These are phyloP conservation scores for Tenthredo amoena DNA, from an alignment of 2,888 invertebrate species.

Conservation along the genomic window DNA sequence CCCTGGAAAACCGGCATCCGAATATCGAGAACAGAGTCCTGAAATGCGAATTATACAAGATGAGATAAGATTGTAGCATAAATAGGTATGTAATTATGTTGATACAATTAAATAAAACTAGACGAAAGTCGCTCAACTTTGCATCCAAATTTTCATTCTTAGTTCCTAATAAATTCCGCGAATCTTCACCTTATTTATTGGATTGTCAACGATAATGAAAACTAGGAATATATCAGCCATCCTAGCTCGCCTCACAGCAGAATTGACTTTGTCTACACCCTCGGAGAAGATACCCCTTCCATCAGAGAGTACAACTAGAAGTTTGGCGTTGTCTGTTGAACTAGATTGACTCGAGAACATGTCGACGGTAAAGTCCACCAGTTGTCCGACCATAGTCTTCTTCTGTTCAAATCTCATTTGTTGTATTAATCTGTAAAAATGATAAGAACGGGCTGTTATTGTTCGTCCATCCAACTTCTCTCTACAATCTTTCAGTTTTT, in stretches of 20 bases:
- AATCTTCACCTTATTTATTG: slow-evolving; percentile 87
- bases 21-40: slow-evolving; percentile 96
- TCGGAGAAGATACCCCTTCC: slow-evolving; percentile 95
- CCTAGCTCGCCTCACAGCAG: slow-evolving; percentile 90
- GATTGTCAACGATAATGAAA: slow-evolving; percentile 97
- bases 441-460: slow-evolving; percentile 23
- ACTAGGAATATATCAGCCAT: slow-evolving; percentile 94
- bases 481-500: not conserved
- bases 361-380: slow-evolving; percentile 89
- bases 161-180: not conserved
- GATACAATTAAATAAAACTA: slow-evolving; percentile 35
- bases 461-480: not conserved
- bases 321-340: slow-evolving; percentile 86
- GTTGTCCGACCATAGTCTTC: slow-evolving; percentile 91
- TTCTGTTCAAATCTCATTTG: slow-evolving; percentile 93
- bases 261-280: slow-evolving; percentile 88
- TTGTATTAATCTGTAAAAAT: slow-evolving; percentile 83
- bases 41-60: slow-evolving; percentile 70
- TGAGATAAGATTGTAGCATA: not conserved
- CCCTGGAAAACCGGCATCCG: slow-evolving; percentile 87
- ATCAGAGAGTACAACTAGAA: slow-evolving; percentile 96
- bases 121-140: slow-evolving; percentile 17
- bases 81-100: slow-evolving; percentile 32
- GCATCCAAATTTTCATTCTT: not conserved
- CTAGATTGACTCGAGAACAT: slow-evolving; percentile 81